Conservation (phyloP, 2,888 invertebrate species). For the Heliconius charithonia region DNA sequence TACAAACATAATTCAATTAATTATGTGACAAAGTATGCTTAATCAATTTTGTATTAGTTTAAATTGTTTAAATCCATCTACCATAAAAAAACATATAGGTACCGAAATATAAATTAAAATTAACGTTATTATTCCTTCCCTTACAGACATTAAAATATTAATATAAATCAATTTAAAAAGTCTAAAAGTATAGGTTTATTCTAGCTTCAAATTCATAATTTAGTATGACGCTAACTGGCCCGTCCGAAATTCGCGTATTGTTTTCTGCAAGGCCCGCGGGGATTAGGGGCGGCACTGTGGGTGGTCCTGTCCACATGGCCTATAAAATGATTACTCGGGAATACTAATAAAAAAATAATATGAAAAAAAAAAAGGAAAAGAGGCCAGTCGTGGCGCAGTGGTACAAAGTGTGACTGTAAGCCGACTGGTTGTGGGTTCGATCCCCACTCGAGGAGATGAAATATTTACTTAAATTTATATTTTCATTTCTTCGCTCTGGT, state of each 20-base stretch:
- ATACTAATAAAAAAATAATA: slow-evolving; percentile 35
- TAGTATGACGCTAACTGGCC: slow-evolving; percentile 35
- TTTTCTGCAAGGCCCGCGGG: slow-evolving; percentile 46
- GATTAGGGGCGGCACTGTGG: slow-evolving; percentile 46
- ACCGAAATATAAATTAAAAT: neutral
- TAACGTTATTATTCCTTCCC: neutral
- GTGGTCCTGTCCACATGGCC: slow-evolving; percentile 48
- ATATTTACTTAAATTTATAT: too few species aligned
- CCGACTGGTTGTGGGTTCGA: too few species aligned
- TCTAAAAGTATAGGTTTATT: slow-evolving; percentile 1
- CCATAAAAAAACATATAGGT: neutral
- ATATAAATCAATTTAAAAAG: neutral
- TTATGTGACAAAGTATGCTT: neutral
- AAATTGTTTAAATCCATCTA: too few species aligned
- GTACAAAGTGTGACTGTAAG: too few species aligned
- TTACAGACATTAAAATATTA: neutral
- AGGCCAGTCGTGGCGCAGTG: too few species aligned
- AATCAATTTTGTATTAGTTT: too few species aligned
- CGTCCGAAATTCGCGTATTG: slow-evolving; percentile 44
- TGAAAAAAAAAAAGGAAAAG: slow-evolving; percentile 22
- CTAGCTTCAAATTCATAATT: slow-evolving; percentile 36
- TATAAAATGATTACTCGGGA: slow-evolving; percentile 47
- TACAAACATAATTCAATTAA: neutral
- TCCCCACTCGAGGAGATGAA: too few species aligned
- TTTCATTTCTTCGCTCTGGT: too few species aligned